These are phyloP conservation scores for Electrophaes corylata DNA, from an alignment of 2,888 invertebrate species.

Conservation along the genomic window DNA sequence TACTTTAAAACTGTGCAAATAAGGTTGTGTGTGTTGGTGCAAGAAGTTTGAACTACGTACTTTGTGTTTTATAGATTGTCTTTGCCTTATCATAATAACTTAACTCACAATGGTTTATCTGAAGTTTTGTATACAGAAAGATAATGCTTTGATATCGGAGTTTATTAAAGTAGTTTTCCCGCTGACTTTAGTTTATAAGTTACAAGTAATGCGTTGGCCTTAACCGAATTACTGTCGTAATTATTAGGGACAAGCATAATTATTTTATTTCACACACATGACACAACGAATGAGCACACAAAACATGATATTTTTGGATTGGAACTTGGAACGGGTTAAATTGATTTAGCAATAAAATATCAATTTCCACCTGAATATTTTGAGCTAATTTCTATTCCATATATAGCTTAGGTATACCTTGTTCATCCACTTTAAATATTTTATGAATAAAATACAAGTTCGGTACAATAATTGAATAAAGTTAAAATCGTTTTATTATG, in stretches of 20 bases:
- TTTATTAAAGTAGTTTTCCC: slow-evolving; percentile 3
- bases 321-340: neutral
- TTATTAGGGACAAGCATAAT: slow-evolving; percentile 2
- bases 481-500: slow-evolving; percentile 22
- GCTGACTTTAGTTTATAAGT: neutral
- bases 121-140: slow-evolving; percentile 41
- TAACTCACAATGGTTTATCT: slow-evolving; percentile 48
- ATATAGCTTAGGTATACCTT: no score
- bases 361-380: no score
- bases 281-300: neutral
- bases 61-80: slow-evolving; percentile 24
- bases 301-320: neutral
- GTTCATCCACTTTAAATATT: no score
- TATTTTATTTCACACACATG: slow-evolving; percentile 1
- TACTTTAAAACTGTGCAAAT: slow-evolving; percentile 40
- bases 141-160: slow-evolving; percentile 29
- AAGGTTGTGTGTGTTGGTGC: slow-evolving; percentile 45
- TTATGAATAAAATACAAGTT: no score
- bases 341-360: neutral
- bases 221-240: slow-evolving; percentile 2
- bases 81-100: slow-evolving; percentile 39
- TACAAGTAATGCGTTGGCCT: slow-evolving; percentile 10
- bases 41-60: slow-evolving; percentile 24
- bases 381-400: no score
- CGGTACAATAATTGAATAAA: no score